phyloP scores from a whole-genome alignment of 2,113 vertebrate genomes.

The Dasyornis broadbenti region DNA sequence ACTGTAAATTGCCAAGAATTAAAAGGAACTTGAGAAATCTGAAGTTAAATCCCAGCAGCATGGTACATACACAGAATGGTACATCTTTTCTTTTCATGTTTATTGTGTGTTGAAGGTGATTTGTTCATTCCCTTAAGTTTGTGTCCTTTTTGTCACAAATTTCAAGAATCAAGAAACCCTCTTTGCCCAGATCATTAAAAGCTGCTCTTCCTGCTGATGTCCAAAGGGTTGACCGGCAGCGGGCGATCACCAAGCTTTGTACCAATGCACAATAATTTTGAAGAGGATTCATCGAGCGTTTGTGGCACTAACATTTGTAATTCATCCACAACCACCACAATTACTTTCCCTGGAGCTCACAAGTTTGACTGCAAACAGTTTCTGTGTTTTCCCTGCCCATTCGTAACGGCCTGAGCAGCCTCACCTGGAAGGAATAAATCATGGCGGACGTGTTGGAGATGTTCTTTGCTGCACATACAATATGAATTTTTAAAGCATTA shows the following conservation, averaged over 20 bases:
- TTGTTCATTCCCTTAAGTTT: background rate
- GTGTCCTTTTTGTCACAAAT: background rate
- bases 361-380: slow-evolving; percentile 37
- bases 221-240: background rate
- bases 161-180: background rate
- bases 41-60: background rate
- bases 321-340: background rate
- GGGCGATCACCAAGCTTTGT: background rate
- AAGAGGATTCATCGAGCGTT: background rate
- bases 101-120: background rate
- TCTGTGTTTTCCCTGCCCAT: slow-evolving; percentile 40
- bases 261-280: background rate
- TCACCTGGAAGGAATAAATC: slow-evolving; percentile 12
- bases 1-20: background rate
- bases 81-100: background rate
- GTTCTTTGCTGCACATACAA: background rate
- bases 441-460: background rate
- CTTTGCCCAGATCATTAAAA: background rate
- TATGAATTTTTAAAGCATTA: slow-evolving; percentile 13
- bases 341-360: background rate
- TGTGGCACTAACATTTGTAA: background rate
- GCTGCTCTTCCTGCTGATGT: background rate
- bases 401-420: slow-evolving; percentile 32
- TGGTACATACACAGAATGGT: background rate
- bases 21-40: background rate